Evolutionary conservation across 1,140 invertebrate genomes (phyloP).

Genomic region (Doryteuthis pealeii): DNA sequence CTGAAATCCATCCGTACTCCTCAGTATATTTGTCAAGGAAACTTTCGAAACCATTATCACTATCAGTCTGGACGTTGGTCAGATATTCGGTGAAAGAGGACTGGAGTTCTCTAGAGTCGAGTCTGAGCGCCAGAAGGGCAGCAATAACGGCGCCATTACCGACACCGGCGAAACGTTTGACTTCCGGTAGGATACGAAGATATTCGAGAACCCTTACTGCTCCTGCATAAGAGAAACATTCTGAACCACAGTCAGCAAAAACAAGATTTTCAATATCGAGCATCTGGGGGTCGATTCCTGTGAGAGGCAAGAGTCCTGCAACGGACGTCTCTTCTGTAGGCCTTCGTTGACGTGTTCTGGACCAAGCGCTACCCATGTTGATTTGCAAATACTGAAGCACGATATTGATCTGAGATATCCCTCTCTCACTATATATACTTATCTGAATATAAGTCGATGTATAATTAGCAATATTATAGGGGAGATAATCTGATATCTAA

Average conservation of each 20-base stretch:
- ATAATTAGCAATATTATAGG: not conserved
- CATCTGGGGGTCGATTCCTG: not conserved
- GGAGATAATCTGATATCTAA: too few species aligned
- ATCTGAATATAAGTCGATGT: not conserved
- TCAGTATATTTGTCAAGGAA: too few species aligned
- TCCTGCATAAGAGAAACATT: constrained; percentile 18
- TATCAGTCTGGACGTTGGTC: too few species aligned
- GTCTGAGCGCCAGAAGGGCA: too few species aligned
- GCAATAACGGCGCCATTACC: too few species aligned
- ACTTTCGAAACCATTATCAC: too few species aligned
- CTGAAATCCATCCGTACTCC: too few species aligned
- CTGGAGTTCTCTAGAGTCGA: too few species aligned
- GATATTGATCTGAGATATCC: not conserved
- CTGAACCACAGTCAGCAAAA: constrained; percentile 38
- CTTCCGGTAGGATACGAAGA: too few species aligned
- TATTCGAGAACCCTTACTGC: too few species aligned
- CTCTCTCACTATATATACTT: not conserved
- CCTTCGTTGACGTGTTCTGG: constrained; percentile 34
- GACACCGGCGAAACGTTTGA: too few species aligned
- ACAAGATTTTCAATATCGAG: constrained; percentile 32
- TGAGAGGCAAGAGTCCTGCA: not conserved
- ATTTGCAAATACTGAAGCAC: not conserved
- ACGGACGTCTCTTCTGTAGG: constrained; percentile 17
- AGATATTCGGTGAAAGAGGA: too few species aligned
- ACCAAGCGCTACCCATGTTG: constrained; percentile 13